Conservation (phyloP, 2,888 invertebrate genomes). For the Pilophorus perplexus region DNA sequence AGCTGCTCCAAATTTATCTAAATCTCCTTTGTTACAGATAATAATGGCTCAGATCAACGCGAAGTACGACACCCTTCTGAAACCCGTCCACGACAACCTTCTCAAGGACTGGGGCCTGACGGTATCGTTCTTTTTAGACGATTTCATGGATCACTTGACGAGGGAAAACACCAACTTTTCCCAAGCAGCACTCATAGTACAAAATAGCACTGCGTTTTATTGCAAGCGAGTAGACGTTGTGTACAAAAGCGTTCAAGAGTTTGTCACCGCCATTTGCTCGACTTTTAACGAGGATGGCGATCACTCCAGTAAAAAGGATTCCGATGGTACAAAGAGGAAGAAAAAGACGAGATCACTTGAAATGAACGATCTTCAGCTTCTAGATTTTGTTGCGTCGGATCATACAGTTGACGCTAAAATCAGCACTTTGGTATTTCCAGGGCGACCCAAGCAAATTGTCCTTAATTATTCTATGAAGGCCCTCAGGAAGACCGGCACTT, state of each 20-base stretch:
- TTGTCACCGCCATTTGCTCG: background rate
- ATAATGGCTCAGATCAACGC: no score
- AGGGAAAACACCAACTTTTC: conserved; percentile 63
- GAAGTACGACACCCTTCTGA: conserved; percentile 6
- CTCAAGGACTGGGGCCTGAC: conserved; percentile 11
- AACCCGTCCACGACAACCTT: background rate
- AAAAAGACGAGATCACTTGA: conserved; percentile 30
- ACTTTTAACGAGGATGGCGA: background rate
- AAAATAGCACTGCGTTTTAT: conserved; percentile 70
- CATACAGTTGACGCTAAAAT: conserved; percentile 6
- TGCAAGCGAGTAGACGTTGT: conserved; percentile 69
- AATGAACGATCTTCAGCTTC: conserved; percentile 39
- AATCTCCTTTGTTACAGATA: no score
- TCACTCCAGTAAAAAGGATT: background rate
- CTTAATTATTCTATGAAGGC: conserved; percentile 6
- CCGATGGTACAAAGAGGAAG: conserved; percentile 17
- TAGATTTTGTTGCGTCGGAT: conserved; percentile 33
- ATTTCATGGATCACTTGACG: background rate
- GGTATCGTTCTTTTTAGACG: conserved; percentile 1
- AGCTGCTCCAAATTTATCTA: no score
- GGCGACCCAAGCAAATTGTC: background rate
- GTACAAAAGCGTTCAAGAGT: conserved; percentile 48
- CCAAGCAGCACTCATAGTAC: conserved; percentile 73
- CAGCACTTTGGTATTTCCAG: background rate
- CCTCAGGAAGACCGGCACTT: conserved; percentile 39